Evolutionary conservation across 2,888 invertebrate genomes (phyloP).

Genomic region (Phaonia tiefii): DNA sequence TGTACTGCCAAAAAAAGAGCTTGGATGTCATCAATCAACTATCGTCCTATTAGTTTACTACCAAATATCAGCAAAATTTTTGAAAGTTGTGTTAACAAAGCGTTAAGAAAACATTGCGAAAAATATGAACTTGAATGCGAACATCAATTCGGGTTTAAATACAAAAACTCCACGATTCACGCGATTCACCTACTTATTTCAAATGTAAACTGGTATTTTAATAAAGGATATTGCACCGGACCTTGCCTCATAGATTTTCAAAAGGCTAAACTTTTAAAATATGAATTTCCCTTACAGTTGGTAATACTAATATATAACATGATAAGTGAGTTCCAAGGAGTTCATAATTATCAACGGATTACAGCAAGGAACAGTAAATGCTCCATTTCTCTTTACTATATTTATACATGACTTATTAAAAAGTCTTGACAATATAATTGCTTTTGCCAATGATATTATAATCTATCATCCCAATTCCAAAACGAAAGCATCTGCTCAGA

Average conservation of each 20-base stretch:
- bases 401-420: neutral
- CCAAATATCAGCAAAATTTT: no score
- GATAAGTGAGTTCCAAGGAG: neutral
- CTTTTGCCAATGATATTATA: neutral
- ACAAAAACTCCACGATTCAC: neutral
- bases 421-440: neutral
- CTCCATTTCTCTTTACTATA: neutral
- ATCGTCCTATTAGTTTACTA: no score
- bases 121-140: constrained; percentile 52
- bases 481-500: neutral
- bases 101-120: no score
- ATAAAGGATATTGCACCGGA: neutral
- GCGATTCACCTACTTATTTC: neutral
- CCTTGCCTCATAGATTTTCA: neutral
- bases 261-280: neutral
- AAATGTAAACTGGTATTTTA: neutral
- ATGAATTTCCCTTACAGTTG: neutral
- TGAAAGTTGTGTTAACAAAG: no score
- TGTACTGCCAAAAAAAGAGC: no score
- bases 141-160: neutral
- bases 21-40: no score
- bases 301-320: neutral
- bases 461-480: neutral
- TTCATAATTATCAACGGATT: neutral
- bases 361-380: neutral